phyloP scores from a whole-genome alignment of 30 jellyfish, hydroid and myxozoan species.

The Mastigias papua region DNA sequence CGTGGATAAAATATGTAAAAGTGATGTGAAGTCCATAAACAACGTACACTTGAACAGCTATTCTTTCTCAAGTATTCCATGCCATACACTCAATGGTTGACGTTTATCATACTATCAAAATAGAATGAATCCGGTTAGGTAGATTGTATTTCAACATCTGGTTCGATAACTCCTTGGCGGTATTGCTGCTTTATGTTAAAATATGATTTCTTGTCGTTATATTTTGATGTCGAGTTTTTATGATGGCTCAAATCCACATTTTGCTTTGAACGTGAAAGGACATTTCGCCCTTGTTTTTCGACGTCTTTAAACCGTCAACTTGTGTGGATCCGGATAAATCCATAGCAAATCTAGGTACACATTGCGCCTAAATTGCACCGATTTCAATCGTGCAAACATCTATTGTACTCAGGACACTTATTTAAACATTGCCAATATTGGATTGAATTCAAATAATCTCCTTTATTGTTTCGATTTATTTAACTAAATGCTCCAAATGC shows the following conservation, averaged over 20 bases:
- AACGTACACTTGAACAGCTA: not conserved
- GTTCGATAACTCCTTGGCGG: not conserved
- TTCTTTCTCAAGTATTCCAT: not conserved
- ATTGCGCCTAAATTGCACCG: not conserved
- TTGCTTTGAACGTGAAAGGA: not conserved
- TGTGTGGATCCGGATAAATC: not conserved
- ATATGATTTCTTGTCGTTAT: not conserved
- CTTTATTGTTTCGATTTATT: not conserved
- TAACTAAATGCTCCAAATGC: slow-evolving; percentile 3
- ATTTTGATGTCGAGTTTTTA: not conserved
- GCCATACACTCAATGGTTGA: not conserved
- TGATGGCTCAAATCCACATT: not conserved
- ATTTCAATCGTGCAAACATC: not conserved
- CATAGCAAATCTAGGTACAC: slow-evolving; percentile 7
- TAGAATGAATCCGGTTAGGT: not conserved
- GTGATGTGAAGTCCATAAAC: too few relatives aligned
- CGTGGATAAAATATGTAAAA: too few relatives aligned
- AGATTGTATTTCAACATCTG: not conserved
- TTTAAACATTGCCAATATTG: not conserved
- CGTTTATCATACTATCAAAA: not conserved
- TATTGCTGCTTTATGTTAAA: not conserved
- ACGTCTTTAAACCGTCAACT: not conserved
- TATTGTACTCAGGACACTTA: not conserved
- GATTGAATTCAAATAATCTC: slow-evolving; percentile 10
- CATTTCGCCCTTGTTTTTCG: not conserved